Evolutionary conservation across 2,113 vertebrate genomes (phyloP).

Genomic region (Sapayoa aenigma): DNA sequence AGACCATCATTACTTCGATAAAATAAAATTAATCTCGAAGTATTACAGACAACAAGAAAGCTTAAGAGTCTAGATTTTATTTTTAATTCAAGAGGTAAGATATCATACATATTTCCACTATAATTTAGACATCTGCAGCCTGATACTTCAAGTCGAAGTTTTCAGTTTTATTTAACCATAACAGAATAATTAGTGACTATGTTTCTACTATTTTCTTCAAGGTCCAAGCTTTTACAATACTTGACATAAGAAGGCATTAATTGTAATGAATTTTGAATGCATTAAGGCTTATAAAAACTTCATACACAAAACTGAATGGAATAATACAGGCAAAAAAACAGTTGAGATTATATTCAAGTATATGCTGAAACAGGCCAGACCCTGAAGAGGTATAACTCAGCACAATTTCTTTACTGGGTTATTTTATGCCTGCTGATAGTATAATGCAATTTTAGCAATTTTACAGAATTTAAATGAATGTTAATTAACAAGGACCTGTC

Average conservation of each 20-base stretch:
- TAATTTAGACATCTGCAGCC: background rate
- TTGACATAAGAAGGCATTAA: background rate
- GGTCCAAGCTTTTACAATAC: background rate
- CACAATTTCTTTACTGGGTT: background rate
- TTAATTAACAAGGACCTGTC: conserved; percentile 38
- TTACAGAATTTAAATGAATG: conserved; percentile 14
- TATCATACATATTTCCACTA: background rate
- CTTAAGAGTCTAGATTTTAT: background rate
- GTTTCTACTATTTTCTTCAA: background rate
- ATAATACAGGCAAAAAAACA: background rate
- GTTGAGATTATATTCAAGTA: background rate
- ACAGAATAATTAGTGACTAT: background rate
- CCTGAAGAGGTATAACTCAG: background rate
- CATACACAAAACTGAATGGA: background rate
- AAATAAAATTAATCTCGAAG: background rate
- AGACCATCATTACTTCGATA: background rate
- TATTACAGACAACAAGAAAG: background rate
- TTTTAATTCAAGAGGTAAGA: background rate
- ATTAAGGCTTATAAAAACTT: background rate
- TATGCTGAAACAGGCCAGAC: background rate
- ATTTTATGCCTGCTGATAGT: conserved; percentile 30
- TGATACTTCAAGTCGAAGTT: background rate
- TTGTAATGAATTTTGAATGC: background rate
- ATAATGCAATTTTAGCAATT: conserved; percentile 40
- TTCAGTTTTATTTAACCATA: background rate